phyloP scores from a whole-genome alignment of 2,797 vertebrate genomes.

The Micrastur ruficollis region DNA sequence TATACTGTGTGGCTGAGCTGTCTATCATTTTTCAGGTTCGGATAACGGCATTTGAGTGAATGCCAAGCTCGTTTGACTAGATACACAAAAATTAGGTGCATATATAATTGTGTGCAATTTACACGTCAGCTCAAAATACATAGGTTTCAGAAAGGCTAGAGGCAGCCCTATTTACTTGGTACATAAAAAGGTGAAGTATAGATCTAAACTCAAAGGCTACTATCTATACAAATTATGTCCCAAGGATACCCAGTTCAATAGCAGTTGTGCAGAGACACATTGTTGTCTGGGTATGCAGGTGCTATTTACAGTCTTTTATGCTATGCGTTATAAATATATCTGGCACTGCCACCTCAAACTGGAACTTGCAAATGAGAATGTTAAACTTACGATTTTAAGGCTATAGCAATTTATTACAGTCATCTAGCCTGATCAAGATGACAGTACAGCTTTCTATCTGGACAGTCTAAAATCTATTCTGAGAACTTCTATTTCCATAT shows the following conservation, averaged over 20 bases:
- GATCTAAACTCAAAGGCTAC: neutral
- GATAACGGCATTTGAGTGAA: neutral
- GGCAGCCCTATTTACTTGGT: neutral
- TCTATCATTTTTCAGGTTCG: neutral
- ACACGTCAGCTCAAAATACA: neutral
- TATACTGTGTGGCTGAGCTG: neutral
- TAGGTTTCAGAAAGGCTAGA: neutral
- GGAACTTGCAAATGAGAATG: neutral
- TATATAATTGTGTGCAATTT: neutral
- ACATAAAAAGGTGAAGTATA: neutral
- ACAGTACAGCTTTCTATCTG: neutral
- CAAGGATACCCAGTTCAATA: neutral
- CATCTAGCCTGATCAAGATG: neutral
- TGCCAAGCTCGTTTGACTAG: neutral
- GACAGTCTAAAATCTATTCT: neutral
- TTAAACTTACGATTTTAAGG: neutral
- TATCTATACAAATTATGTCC: neutral
- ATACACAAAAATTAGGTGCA: neutral
- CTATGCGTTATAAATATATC: neutral
- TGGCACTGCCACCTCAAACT: neutral
- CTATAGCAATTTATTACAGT: neutral
- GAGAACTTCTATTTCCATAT: neutral
- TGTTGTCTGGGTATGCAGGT: neutral
- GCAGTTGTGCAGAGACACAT: neutral
- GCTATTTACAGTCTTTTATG: conserved; percentile 8